Percentiles rank a stretch among this genome's conserved stretches.
These are phyloP conservation scores for Acholoe squamosa DNA, from an alignment of 2,888 invertebrate species.

Conservation along the genomic window DNA sequence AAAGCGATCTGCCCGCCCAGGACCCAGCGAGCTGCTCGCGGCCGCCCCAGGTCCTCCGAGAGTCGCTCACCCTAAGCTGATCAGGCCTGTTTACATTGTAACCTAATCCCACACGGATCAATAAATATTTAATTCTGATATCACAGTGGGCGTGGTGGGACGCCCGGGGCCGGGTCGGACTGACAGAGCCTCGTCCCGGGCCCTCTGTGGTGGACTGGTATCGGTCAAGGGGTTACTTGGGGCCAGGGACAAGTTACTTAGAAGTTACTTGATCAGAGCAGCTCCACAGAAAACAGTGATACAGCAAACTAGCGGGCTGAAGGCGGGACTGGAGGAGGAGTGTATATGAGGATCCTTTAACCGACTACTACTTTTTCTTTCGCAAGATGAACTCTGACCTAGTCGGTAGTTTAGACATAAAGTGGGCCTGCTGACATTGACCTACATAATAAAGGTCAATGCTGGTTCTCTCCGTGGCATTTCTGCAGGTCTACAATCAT, in stretches of 20 bases:
- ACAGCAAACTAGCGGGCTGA: background rate
- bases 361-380: too few species aligned
- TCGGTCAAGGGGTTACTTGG: background rate
- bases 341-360: too few species aligned
- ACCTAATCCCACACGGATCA: conserved; percentile 39
- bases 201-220: background rate
- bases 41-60: background rate
- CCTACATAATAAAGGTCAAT: too few species aligned
- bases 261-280: too few species aligned
- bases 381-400: too few species aligned
- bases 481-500: too few species aligned
- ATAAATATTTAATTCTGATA: conserved; percentile 51
- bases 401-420: too few species aligned
- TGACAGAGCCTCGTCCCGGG: background rate
- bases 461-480: too few species aligned
- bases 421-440: too few species aligned
- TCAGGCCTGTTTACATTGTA: conserved; percentile 45
- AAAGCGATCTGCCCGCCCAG: conserved; percentile 22
- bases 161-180: background rate
- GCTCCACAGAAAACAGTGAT: too few species aligned
- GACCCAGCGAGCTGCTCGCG: background rate
- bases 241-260: too few species aligned
- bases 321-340: too few species aligned
- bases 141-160: conserved; percentile 1
- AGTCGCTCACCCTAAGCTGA: conserved; percentile 24